Evolutionary conservation across 2,888 invertebrate species (phyloP).

Genomic region (Lacanobia oleracea): DNA sequence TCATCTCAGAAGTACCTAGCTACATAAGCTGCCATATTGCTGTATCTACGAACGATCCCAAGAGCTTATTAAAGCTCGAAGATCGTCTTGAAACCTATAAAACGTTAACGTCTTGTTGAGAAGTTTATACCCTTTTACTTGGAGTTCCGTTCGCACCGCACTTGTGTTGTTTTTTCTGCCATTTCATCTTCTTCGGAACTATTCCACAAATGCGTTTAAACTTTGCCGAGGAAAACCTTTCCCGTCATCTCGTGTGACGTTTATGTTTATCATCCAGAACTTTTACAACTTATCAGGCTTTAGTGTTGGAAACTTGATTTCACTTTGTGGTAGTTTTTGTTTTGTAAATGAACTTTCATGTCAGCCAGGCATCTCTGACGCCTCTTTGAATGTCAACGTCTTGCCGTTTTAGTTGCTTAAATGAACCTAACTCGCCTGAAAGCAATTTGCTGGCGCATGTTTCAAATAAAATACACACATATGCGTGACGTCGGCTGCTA

Average conservation of each 20-base stretch:
- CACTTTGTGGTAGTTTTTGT: constrained; percentile 4
- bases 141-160: constrained; percentile 17
- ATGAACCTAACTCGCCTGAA: not conserved
- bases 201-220: constrained; percentile 19
- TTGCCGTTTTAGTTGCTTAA: not conserved
- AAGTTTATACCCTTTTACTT: constrained; percentile 48
- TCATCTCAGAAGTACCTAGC: too few relatives aligned
- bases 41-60: constrained; percentile 5
- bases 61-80: constrained; percentile 29
- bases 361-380: not conserved
- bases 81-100: constrained; percentile 42
- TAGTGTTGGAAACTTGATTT: constrained; percentile 8
- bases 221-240: constrained; percentile 14
- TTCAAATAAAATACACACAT: not conserved
- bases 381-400: not conserved
- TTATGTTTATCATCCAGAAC: constrained; percentile 20
- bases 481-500: too few relatives aligned
- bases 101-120: constrained; percentile 44
- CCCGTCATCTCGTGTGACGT: constrained; percentile 10
- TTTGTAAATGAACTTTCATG: not conserved
- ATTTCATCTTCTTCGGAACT: constrained; percentile 30
- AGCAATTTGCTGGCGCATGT: not conserved
- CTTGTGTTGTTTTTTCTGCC: constrained; percentile 32
- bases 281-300: constrained; percentile 6
- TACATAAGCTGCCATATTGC: constrained; percentile 12